phyloP scores from a whole-genome alignment of 2,797 vertebrate genomes.

The Eremophila alpestris region DNA sequence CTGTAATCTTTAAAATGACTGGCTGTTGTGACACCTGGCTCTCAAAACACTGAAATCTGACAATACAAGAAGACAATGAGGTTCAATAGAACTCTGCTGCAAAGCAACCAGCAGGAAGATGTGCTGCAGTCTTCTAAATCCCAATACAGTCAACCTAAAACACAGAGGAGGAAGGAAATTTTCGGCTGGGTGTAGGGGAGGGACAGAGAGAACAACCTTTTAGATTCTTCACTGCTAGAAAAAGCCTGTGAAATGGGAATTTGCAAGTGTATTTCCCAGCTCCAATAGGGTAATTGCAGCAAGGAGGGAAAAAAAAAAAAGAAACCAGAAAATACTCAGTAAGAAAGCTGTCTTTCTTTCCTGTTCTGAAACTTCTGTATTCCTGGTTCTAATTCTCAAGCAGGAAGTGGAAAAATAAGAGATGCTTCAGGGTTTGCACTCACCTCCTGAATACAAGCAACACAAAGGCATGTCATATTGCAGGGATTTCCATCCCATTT shows the following conservation, averaged over 20 bases:
- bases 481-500: not conserved
- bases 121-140: not conserved
- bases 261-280: not conserved
- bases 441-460: not conserved
- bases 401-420: not conserved
- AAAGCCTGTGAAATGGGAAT: not conserved
- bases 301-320: not conserved
- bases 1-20: slow-evolving; percentile 32
- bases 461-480: not conserved
- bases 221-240: not conserved
- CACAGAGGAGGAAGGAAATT: not conserved
- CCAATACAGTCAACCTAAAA: not conserved
- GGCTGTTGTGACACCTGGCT: slow-evolving; percentile 18
- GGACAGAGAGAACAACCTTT: not conserved
- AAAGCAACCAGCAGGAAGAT: slow-evolving; percentile 35
- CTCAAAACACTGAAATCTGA: not conserved
- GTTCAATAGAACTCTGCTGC: slow-evolving; percentile 29
- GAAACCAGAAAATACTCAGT: not conserved
- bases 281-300: not conserved
- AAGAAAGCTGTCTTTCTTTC: not conserved
- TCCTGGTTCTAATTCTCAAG: not conserved
- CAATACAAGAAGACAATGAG: not conserved
- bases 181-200: not conserved
- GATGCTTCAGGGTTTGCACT: not conserved
- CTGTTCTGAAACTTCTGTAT: not conserved